Percentiles rank a stretch among this genome's conserved stretches.
These are phyloP conservation scores for Perizoma affinitatum DNA, from an alignment of 2,888 invertebrate genomes.

Conservation along the genomic window DNA sequence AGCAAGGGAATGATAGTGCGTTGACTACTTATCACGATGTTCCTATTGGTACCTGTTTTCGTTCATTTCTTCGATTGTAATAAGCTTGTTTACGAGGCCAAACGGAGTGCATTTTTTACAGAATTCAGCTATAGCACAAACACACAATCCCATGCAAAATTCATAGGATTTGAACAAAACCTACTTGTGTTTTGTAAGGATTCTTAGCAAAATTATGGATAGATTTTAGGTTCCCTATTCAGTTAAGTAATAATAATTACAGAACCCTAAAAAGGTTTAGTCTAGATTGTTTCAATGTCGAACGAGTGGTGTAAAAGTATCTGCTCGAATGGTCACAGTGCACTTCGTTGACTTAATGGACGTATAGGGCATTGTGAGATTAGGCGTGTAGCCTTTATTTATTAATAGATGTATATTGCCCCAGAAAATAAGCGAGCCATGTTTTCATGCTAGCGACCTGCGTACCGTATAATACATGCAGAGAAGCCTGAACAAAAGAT, in stretches of 20 bases:
- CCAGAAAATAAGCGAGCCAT: constrained; percentile 78
- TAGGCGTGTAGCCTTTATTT: constrained; percentile 73
- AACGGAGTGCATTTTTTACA: constrained; percentile 9
- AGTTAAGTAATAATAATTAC: background rate
- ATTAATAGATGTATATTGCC: constrained; percentile 75
- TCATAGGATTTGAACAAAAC: no score
- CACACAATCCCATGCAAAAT: background rate
- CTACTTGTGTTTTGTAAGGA: no score
- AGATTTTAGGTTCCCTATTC: background rate
- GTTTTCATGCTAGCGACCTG: constrained; percentile 67
- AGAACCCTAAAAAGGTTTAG: constrained; percentile 13
- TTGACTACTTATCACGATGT: constrained; percentile 63
- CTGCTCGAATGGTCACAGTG: constrained; percentile 64
- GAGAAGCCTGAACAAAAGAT: constrained; percentile 56
- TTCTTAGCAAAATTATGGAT: background rate
- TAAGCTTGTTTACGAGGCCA: constrained; percentile 43
- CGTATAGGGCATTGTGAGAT: constrained; percentile 63
- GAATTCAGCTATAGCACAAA: background rate
- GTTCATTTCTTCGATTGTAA: constrained; percentile 46
- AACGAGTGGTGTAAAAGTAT: constrained; percentile 41
- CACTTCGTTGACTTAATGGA: constrained; percentile 47
- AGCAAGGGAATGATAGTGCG: constrained; percentile 62
- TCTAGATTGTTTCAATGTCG: constrained; percentile 39
- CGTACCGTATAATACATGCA: constrained; percentile 70
- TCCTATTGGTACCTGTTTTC: constrained; percentile 53